A percentile compares a stretch with the other conserved stretches of the same genome.
Evolutionary conservation across 2,888 invertebrate species (phyloP).

Genomic region (Agonopterix heracliana): DNA sequence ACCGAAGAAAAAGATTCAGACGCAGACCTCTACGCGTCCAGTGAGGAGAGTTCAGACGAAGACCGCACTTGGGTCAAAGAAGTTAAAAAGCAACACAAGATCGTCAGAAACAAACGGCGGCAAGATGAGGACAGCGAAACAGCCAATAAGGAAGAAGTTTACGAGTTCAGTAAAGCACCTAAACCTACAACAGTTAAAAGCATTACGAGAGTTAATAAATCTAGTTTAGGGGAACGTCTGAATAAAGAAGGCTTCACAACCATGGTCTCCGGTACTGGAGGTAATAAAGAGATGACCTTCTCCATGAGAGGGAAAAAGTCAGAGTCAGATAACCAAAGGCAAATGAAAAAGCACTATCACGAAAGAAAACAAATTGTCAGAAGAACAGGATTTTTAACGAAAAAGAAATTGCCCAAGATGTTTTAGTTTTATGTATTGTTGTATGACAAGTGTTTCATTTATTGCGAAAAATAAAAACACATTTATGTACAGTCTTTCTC

Average conservation of each 20-base stretch:
- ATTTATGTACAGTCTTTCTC: background rate
- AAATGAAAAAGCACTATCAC: slow-evolving; percentile 80
- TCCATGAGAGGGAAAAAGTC: slow-evolving; percentile 75
- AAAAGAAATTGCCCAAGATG: slow-evolving; percentile 45
- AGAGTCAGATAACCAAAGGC: slow-evolving; percentile 73
- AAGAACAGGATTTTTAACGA: slow-evolving; percentile 56
- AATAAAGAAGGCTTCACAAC: slow-evolving; percentile 72
- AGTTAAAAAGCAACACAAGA: slow-evolving; percentile 84
- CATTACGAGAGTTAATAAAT: slow-evolving; percentile 72
- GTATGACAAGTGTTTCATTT: background rate
- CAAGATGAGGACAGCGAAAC: slow-evolving; percentile 37
- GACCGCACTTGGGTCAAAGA: slow-evolving; percentile 87
- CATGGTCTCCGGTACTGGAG: slow-evolving; percentile 73
- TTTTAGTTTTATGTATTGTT: slow-evolving; percentile 16
- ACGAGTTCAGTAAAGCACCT: slow-evolving; percentile 67
- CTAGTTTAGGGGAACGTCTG: slow-evolving; percentile 84
- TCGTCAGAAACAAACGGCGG: slow-evolving; percentile 68
- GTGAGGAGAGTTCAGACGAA: slow-evolving; percentile 83
- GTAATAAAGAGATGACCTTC: slow-evolving; percentile 89
- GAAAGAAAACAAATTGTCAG: slow-evolving; percentile 81
- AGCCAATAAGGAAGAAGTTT: slow-evolving; percentile 30
- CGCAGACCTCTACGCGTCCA: slow-evolving; percentile 65
- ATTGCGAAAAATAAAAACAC: too few species aligned
- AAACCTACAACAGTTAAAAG: slow-evolving; percentile 65
- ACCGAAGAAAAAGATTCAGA: slow-evolving; percentile 67